A percentile compares a stretch with the other conserved stretches of the same genome.
Conservation (phyloP, 2,888 invertebrate species). For the Autographa gamma region DNA sequence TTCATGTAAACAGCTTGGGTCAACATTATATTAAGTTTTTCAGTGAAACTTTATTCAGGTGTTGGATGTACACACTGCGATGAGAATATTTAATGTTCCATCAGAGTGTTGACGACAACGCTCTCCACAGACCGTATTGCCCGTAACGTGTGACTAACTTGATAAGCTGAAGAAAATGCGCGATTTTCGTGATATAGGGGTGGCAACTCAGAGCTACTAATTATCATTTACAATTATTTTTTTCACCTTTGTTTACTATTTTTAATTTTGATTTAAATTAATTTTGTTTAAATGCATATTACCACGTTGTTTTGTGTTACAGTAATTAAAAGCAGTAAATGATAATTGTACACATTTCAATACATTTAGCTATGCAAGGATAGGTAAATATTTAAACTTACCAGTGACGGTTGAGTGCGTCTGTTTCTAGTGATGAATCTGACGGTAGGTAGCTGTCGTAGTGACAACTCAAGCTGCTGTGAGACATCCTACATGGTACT, state of each 20-base stretch:
- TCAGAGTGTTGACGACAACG: constrained; percentile 24
- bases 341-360: not conserved
- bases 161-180: constrained; percentile 39
- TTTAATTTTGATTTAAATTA: not conserved
- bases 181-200: constrained; percentile 19
- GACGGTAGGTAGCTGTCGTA: constrained; percentile 87
- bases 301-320: not conserved
- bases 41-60: constrained; percentile 41
- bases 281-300: not conserved
- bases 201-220: constrained; percentile 9
- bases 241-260: not conserved
- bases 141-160: constrained; percentile 40
- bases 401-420: constrained; percentile 87
- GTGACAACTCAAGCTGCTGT: constrained; percentile 87
- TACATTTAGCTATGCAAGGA: constrained; percentile 5
- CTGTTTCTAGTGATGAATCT: constrained; percentile 86
- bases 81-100: constrained; percentile 21
- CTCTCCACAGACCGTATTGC: constrained; percentile 21
- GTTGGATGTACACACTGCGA: constrained; percentile 32
- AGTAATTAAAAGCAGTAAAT: not conserved
- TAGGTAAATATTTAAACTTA: constrained; percentile 67
- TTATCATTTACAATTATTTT: not conserved
- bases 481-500: constrained; percentile 89
- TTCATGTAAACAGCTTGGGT: constrained; percentile 19
- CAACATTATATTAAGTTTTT: constrained; percentile 35